Conservation (phyloP, 2,888 invertebrate genomes). For the Lochmaea capreae region DNA sequence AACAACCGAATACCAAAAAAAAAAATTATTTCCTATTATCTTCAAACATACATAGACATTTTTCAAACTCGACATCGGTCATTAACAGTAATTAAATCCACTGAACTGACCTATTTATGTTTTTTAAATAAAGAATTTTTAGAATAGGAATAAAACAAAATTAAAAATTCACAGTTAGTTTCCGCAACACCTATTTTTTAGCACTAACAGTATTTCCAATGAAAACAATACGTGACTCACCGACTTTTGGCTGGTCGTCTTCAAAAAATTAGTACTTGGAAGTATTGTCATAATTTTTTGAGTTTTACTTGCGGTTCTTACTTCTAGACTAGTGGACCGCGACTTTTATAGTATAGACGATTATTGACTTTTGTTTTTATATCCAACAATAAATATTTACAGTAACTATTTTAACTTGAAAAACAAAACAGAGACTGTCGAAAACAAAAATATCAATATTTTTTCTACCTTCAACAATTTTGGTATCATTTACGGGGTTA, state of each 20-base stretch:
- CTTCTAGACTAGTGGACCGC: background rate
- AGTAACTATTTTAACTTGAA: too few species aligned
- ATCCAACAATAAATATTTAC: too few species aligned
- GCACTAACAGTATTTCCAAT: background rate
- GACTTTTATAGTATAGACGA: slow-evolving; percentile 13
- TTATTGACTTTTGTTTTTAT: background rate
- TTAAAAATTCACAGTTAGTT: slow-evolving; percentile 7
- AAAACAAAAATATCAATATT: too few species aligned
- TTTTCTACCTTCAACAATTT: too few species aligned
- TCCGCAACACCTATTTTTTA: background rate
- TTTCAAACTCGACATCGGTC: too few species aligned
- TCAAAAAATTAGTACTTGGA: slow-evolving; percentile 4
- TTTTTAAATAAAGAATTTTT: background rate
- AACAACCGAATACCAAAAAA: too few species aligned
- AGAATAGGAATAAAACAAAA: background rate
- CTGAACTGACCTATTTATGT: background rate
- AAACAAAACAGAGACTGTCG: too few species aligned
- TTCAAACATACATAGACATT: too few species aligned
- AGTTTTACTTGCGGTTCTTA: background rate
- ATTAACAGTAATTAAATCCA: background rate
- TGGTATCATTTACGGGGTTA: too few species aligned
- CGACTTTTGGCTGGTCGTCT: slow-evolving; percentile 9
- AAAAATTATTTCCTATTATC: too few species aligned
- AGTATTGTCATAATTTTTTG: slow-evolving; percentile 10
- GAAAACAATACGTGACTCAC: background rate